A percentile compares a stretch with the other conserved stretches of the same genome.
These are phyloP conservation scores for Polymixis flavicincta DNA, from an alignment of 2,888 invertebrate genomes.

Conservation along the genomic window DNA sequence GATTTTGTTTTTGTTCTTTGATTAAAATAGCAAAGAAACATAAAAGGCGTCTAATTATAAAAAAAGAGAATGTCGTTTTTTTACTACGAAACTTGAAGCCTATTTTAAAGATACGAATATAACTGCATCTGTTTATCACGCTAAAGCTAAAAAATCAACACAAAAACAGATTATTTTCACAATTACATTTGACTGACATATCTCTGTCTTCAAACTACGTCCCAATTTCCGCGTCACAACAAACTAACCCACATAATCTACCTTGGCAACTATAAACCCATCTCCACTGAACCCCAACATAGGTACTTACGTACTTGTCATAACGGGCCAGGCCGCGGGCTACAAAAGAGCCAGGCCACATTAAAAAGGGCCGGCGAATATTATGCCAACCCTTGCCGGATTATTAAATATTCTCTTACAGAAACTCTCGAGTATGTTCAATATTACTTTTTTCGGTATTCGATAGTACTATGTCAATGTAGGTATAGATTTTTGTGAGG, in stretches of 20 bases:
- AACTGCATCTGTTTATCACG: background rate
- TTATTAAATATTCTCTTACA: conserved; percentile 79
- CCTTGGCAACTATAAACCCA: conserved; percentile 23
- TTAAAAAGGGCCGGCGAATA: conserved; percentile 75
- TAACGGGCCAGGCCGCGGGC: conserved; percentile 58
- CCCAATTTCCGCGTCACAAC: conserved; percentile 16
- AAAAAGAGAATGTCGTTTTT: too few species aligned
- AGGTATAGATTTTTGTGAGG: conserved; percentile 21
- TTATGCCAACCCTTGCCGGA: conserved; percentile 79
- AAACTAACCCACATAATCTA: conserved; percentile 46
- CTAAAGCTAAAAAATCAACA: background rate
- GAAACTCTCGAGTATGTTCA: conserved; percentile 74
- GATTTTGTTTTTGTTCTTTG: background rate
- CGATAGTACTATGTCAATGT: conserved; percentile 54
- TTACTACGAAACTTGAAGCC: background rate
- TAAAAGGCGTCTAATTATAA: too few species aligned
- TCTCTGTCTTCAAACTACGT: conserved; percentile 26
- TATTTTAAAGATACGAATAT: background rate
- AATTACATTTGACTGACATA: conserved; percentile 14
- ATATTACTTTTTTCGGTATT: conserved; percentile 72
- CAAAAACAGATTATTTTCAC: background rate
- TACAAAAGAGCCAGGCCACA: conserved; percentile 66
- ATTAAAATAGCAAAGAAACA: background rate
- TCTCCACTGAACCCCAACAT: conserved; percentile 40
- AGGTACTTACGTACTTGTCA: conserved; percentile 60